phyloP scores from a whole-genome alignment of 2,113 vertebrate species.

The Pachycephala philippinensis region DNA sequence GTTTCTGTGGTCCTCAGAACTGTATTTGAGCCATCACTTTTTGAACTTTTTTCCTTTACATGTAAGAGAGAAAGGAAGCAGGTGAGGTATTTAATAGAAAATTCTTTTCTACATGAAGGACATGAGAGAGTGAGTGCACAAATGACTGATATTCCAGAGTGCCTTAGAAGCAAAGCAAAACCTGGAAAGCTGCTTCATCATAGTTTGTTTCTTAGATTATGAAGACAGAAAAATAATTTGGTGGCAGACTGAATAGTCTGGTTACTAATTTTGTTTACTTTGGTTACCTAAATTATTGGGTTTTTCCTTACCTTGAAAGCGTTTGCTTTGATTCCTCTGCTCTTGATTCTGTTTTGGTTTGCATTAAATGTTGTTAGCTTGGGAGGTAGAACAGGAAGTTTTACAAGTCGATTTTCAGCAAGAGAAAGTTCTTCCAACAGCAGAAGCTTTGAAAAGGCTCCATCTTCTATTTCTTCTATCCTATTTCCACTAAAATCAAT shows the following conservation, averaged over 20 bases:
- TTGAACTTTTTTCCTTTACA: neutral
- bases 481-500: constrained; percentile 93
- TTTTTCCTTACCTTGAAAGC: constrained; percentile 86
- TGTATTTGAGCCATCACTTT: neutral
- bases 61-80: neutral
- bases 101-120: neutral
- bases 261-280: neutral
- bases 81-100: neutral
- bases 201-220: neutral
- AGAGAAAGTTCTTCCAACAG: constrained; percentile 88
- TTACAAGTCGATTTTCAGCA: constrained; percentile 88
- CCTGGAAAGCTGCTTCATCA: neutral
- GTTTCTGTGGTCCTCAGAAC: neutral
- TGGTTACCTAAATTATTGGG: neutral
- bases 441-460: constrained; percentile 86
- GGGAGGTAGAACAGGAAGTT: constrained; percentile 88
- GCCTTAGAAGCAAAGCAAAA: neutral
- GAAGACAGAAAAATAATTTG: neutral
- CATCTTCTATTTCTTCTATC: constrained; percentile 95
- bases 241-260: neutral
- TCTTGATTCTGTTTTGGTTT: constrained; percentile 89
- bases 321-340: constrained; percentile 92
- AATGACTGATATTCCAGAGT: neutral
- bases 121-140: neutral
- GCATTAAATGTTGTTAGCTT: constrained; percentile 87